phyloP scores from a whole-genome alignment of 1,140 invertebrate genomes.

The Drosophila kurseongensis region DNA sequence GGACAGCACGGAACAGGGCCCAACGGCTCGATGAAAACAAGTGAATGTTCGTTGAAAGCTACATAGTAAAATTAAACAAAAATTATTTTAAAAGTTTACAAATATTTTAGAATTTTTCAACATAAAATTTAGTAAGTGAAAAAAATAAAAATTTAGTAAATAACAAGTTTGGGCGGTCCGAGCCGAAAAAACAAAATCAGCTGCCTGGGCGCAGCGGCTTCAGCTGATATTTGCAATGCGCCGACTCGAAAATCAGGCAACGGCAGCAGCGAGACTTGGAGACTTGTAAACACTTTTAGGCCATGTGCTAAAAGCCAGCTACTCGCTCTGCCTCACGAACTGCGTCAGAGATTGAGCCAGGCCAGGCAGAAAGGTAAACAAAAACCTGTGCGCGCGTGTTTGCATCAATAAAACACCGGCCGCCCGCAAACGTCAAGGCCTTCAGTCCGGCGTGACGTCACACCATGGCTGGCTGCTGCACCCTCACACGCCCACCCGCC shows the following conservation, averaged over 20 bases:
- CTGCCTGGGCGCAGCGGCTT: conserved; percentile 47
- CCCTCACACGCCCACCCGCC: conserved; percentile 37
- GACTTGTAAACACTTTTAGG: conserved; percentile 60
- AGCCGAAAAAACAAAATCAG: conserved; percentile 51
- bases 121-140: neutral
- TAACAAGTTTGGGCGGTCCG: neutral
- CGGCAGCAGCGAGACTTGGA: conserved; percentile 39
- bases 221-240: conserved; percentile 28
- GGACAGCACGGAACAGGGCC: conserved; percentile 72
- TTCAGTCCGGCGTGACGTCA: conserved; percentile 61
- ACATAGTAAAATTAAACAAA: neutral
- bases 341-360: conserved; percentile 42
- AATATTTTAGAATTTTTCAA: conserved; percentile 3
- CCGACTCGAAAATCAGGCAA: conserved; percentile 23
- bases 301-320: conserved; percentile 45
- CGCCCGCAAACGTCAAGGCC: conserved; percentile 39
- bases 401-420: conserved; percentile 80
- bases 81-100: neutral
- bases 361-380: conserved; percentile 73
- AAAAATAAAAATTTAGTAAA: neutral
- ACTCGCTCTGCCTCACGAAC: conserved; percentile 28
- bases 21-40: conserved; percentile 9
- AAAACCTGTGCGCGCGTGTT: conserved; percentile 81
- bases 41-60: conserved; percentile 3
- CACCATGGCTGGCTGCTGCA: conserved; percentile 60